Base-by-base conservation (phyloP, 1,140 invertebrate genomes). In the Trialeurodes vaporariorum region DNA sequence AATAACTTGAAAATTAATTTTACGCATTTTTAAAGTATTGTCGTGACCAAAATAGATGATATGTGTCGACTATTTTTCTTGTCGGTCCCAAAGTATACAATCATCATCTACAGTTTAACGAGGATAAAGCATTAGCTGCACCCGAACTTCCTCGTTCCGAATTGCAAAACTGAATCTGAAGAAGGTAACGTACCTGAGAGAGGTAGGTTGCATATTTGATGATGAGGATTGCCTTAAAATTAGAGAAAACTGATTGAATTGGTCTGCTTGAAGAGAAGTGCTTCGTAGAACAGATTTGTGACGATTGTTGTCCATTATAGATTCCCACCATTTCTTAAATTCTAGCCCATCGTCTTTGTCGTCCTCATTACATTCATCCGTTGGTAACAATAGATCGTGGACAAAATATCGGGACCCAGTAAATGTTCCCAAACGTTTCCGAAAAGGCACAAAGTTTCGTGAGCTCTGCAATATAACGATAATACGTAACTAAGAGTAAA, bases 361-460 rank as follows among this genome's bases (percentile, higher is more conserved):
- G 61, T 67, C 27, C 27, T 70, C 75, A 49, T 79, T 79, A 70
- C 83, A 85, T 70, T 86, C 84, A 66, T 86, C 85, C 11, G 80
- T 82, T 1, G 84, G 82, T 21, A 86, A 73, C 13, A 82, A 81
- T 25, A 85, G 77, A 71, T 86, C 84, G 68, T 85, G 84, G 23
- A 83, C 82, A 59, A 86, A 78, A 71, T 86, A 84, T 24, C 82
- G 77, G 0, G 83, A 85, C 0, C 82, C 81, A 25, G 79, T 82
- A 25, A 82, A 76, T 17, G 78, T 81, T 13, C 79, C 69, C 61
- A 72, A 66, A 34, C 67, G 67, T 64, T 72, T 70, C 63, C 76
- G 73, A n/a, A 79, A 75, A 23, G 76, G 77, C 2, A 78, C 74
- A 64, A 80, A 77, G 9, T 64, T 60, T 61, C 74, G 72, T 24